Conservation (phyloP, 2,888 invertebrate species). For the Petrophora chlorosata region DNA sequence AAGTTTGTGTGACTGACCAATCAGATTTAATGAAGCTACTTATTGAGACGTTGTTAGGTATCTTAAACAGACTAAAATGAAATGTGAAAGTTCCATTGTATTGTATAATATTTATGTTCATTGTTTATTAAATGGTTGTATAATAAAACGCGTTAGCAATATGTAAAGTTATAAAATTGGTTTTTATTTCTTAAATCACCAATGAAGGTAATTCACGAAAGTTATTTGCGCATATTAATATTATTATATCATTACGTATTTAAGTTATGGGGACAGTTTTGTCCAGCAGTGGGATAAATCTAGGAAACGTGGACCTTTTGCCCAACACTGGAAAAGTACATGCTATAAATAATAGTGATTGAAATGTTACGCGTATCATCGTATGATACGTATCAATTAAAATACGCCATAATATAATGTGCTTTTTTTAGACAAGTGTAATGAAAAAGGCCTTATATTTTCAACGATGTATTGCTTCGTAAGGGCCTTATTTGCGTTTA, state of each 20-base stretch:
- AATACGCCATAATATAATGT: background rate
- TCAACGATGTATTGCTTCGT: background rate
- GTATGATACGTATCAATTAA: background rate
- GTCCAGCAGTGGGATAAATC: background rate
- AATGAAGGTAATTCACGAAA: too few relatives aligned
- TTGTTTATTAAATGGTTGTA: too few relatives aligned
- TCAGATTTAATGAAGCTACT: background rate
- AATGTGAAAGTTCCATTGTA: too few relatives aligned
- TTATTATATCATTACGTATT: background rate
- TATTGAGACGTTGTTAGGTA: background rate
- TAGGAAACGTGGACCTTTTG: conserved; percentile 21
- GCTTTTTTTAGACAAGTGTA: background rate
- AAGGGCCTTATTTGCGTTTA: background rate
- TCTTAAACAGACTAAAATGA: background rate
- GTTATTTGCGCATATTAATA: background rate
- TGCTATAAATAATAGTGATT: conserved; percentile 16
- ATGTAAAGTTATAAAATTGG: too few relatives aligned
- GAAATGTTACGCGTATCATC: background rate
- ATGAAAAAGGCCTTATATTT: background rate
- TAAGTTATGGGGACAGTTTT: background rate
- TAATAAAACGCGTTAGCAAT: too few relatives aligned
- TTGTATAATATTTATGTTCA: too few relatives aligned
- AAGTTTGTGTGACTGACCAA: background rate
- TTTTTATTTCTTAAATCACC: too few relatives aligned
- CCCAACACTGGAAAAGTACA: conserved; percentile 19